phyloP scores from a whole-genome alignment of 2,113 vertebrate species.

The Semnornis frantzii region DNA sequence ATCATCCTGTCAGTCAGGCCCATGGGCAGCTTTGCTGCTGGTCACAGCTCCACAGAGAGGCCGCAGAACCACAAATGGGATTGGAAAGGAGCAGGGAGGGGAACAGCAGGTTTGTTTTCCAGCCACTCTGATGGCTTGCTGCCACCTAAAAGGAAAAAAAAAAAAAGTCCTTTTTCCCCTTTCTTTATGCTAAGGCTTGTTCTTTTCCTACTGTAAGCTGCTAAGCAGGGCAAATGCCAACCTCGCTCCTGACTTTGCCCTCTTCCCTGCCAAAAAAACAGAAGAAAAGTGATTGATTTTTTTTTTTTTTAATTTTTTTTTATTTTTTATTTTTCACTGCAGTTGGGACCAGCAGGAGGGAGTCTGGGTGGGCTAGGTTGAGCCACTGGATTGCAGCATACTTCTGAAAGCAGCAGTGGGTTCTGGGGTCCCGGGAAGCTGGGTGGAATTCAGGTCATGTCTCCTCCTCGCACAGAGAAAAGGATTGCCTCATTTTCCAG shows the following conservation, averaged over 20 bases:
- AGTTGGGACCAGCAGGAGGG: background rate
- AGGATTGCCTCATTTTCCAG: conserved; percentile 44
- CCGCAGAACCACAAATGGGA: background rate
- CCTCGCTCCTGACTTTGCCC: background rate
- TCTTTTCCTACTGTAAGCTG: background rate
- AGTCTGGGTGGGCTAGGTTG: background rate
- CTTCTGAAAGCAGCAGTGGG: background rate
- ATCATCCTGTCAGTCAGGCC: fast-evolving
- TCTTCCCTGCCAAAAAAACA: background rate
- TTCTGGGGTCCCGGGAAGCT: background rate
- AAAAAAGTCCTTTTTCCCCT: background rate
- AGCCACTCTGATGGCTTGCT: background rate
- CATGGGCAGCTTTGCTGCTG: background rate
- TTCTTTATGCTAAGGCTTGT: background rate
- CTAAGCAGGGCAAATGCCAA: background rate
- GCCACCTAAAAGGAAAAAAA: conserved; percentile 10
- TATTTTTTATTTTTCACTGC: background rate
- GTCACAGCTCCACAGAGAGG: background rate
- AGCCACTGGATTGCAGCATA: background rate
- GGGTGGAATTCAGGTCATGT: background rate
- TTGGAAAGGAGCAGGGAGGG: background rate
- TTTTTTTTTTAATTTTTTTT: background rate
- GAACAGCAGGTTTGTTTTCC: conserved; percentile 39
- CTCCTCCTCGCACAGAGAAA: background rate
- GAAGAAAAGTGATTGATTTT: background rate